Conservation (phyloP, 2,113 vertebrate genomes). For the Sorex fumeus region DNA sequence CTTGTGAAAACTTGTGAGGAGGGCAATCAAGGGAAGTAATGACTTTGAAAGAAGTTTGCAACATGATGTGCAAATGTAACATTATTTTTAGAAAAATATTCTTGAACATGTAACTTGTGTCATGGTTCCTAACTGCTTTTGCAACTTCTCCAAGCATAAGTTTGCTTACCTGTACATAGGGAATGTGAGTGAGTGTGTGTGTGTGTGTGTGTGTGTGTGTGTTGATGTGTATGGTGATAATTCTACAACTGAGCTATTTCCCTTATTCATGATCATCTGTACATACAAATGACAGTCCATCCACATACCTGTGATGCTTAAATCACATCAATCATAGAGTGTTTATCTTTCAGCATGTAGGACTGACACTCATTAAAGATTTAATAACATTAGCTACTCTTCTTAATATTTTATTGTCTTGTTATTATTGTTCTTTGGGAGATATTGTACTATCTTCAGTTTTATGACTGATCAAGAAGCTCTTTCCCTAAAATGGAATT, state of each 20-base stretch:
- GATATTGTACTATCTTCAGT: conserved; percentile 17
- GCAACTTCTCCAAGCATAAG: not conserved
- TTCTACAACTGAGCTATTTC: too few relatives aligned
- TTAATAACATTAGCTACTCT: not conserved
- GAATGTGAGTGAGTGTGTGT: too few relatives aligned
- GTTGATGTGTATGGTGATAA: too few relatives aligned
- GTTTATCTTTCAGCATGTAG: not conserved
- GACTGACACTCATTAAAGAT: conserved; percentile 17
- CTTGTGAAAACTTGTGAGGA: not conserved
- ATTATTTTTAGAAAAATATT: conserved; percentile 15
- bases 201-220: too few relatives aligned
- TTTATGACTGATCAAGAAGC: conserved; percentile 40
- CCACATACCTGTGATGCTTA: not conserved
- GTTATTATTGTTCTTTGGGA: not conserved
- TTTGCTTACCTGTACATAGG: too few relatives aligned
- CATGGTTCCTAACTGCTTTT: not conserved
- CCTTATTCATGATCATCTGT: not conserved
- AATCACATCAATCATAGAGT: not conserved
- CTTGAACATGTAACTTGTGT: not conserved
- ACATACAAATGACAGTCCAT: not conserved
- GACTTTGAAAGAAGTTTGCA: too few relatives aligned
- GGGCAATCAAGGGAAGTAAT: conserved; percentile 43
- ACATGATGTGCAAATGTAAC: not conserved
- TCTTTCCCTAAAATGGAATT: conserved; percentile 48
- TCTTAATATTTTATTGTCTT: not conserved